A percentile compares a stretch with the other conserved stretches of the same genome.
Evolutionary conservation across 2,113 vertebrate genomes (phyloP).

Genomic region (Podilymbus podiceps): DNA sequence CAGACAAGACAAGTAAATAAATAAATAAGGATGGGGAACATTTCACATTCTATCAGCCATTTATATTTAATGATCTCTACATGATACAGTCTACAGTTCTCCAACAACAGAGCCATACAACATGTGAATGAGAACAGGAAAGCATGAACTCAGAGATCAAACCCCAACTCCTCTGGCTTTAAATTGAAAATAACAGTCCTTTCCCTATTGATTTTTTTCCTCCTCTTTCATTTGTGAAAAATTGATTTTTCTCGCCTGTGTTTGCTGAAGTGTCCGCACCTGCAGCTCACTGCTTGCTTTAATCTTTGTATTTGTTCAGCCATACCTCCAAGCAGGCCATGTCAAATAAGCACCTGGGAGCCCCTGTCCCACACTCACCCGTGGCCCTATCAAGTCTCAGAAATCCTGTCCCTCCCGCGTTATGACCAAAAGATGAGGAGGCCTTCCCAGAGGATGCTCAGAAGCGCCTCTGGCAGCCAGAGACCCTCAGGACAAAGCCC

Average conservation of each 20-base stretch:
- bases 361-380: neutral
- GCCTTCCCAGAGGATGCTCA: neutral
- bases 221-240: constrained; percentile 61
- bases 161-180: neutral
- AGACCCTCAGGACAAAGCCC: neutral
- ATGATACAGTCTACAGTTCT: constrained; percentile 10
- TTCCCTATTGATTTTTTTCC: constrained; percentile 60
- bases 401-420: neutral
- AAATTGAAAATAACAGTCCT: constrained; percentile 58
- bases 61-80: constrained; percentile 46
- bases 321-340: neutral
- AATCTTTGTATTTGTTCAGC: constrained; percentile 28
- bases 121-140: constrained; percentile 57
- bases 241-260: constrained; percentile 26
- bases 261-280: constrained; percentile 26
- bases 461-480: neutral
- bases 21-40: constrained; percentile 24
- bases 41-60: constrained; percentile 25
- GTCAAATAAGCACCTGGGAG: neutral
- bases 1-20: constrained; percentile 30
- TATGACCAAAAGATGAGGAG: neutral
- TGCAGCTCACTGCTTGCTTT: constrained; percentile 44
- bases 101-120: constrained; percentile 25
- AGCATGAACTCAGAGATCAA: constrained; percentile 40
- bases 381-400: neutral